Conservation (phyloP, 2,113 vertebrate genomes). For the Brachypodius melanocephalos region DNA sequence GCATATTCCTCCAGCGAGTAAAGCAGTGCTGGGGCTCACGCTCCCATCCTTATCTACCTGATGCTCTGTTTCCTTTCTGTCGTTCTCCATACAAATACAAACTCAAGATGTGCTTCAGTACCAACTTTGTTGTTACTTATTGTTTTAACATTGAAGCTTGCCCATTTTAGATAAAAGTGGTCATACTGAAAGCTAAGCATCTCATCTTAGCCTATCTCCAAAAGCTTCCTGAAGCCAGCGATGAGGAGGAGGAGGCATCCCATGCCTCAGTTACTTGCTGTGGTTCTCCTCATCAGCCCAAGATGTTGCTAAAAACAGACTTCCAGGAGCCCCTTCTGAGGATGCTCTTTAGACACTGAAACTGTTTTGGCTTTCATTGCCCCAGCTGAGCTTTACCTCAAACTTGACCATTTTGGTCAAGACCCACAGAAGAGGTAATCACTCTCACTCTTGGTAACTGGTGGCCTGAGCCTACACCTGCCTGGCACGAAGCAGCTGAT, state of each 20-base stretch:
- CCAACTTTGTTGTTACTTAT: not conserved
- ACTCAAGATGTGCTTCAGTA: not conserved
- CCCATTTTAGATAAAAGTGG: not conserved
- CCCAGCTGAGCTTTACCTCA: not conserved
- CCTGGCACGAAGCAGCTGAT: not conserved
- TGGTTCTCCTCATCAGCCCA: not conserved
- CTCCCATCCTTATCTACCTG: not conserved
- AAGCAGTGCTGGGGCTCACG: not conserved
- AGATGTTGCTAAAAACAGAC: not conserved
- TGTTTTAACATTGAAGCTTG: not conserved
- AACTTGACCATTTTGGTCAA: not conserved
- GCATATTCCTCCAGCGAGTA: rapidly evolving
- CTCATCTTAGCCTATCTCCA: not conserved
- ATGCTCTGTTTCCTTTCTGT: not conserved
- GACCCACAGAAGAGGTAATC: not conserved
- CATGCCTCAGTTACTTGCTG: not conserved
- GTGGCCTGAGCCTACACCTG: not conserved
- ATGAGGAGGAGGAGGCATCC: not conserved
- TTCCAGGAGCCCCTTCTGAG: not conserved
- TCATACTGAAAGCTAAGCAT: not conserved
- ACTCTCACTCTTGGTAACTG: rapidly evolving
- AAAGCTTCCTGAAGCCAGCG: not conserved
- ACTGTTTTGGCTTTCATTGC: not conserved
- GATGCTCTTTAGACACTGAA: not conserved
- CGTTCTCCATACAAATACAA: not conserved